phyloP scores from a whole-genome alignment of 2,888 invertebrate genomes.

The Harpalus rufipes region DNA sequence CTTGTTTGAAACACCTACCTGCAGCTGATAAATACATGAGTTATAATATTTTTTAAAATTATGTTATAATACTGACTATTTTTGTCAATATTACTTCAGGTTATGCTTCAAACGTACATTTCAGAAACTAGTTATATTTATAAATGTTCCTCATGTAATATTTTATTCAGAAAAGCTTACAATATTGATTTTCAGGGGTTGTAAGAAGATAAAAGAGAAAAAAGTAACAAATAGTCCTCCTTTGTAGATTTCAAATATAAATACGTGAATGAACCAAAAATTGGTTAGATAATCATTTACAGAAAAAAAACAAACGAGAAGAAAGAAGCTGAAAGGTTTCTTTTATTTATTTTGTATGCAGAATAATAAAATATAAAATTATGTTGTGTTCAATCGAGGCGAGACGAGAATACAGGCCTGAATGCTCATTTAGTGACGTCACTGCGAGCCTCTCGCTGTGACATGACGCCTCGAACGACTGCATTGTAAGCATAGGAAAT shows the following conservation, averaged over 20 bases:
- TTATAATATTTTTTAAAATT: no score
- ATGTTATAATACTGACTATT: no score
- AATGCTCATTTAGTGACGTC: no score
- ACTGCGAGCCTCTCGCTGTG: no score
- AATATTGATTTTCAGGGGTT: conserved; percentile 23
- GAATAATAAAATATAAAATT: no score
- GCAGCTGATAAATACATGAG: no score
- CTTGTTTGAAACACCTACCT: no score
- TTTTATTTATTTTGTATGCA: background rate
- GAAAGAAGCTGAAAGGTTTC: background rate
- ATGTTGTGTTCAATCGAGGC: no score
- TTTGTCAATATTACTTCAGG: no score
- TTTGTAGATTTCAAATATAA: conserved; percentile 4
- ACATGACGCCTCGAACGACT: no score
- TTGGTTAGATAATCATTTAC: conserved; percentile 6
- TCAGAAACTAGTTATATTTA: background rate
- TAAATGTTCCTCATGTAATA: conserved; percentile 1
- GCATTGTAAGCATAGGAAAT: no score
- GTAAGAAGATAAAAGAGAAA: conserved; percentile 5
- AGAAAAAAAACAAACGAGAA: background rate
- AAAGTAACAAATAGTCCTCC: conserved; percentile 13
- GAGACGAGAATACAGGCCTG: no score
- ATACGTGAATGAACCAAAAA: conserved; percentile 28
- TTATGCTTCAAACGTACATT: background rate
- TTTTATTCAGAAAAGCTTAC: conserved; percentile 21